Percentiles rank a stretch among this genome's conserved stretches.
phyloP scores from a whole-genome alignment of 2,113 vertebrate species.

The Tyrannus savana region DNA sequence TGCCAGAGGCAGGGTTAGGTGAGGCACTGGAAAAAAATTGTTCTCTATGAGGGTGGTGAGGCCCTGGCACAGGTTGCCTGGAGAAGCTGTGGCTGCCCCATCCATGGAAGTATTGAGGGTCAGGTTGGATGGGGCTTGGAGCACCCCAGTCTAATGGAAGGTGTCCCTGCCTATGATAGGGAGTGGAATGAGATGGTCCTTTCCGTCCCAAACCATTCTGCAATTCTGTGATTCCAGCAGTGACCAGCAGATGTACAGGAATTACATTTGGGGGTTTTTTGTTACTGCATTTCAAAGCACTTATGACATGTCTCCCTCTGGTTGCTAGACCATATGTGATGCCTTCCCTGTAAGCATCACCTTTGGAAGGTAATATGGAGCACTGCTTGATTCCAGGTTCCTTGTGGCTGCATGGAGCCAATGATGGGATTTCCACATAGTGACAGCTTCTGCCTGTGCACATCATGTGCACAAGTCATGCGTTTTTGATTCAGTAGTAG shows the following conservation, averaged over 20 bases:
- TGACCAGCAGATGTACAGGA: not conserved
- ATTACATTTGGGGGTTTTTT: not conserved
- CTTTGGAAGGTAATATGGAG: not conserved
- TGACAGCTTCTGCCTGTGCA: conserved; percentile 26
- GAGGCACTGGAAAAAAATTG: not conserved
- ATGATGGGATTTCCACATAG: not conserved
- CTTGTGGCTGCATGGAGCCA: not conserved
- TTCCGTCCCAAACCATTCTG: not conserved
- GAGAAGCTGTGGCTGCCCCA: not conserved
- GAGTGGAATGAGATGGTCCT: not conserved
- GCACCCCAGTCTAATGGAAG: accelerated
- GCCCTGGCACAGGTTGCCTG: not conserved
- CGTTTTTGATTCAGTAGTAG: conserved; percentile 32
- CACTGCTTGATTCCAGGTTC: not conserved
- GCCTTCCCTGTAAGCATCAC: not conserved
- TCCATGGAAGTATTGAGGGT: not conserved
- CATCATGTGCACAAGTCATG: not conserved
- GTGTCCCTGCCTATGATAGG: not conserved
- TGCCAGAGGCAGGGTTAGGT: not conserved
- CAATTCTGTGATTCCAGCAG: not conserved
- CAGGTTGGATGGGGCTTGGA: accelerated
- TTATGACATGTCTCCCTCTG: not conserved
- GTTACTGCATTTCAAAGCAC: not conserved
- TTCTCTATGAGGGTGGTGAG: accelerated
- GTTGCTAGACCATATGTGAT: accelerated